Evolutionary conservation across 1,140 invertebrate species (phyloP), one percentile per base, ranked within the genome.

Genomic region (Delia radicum): DNA sequence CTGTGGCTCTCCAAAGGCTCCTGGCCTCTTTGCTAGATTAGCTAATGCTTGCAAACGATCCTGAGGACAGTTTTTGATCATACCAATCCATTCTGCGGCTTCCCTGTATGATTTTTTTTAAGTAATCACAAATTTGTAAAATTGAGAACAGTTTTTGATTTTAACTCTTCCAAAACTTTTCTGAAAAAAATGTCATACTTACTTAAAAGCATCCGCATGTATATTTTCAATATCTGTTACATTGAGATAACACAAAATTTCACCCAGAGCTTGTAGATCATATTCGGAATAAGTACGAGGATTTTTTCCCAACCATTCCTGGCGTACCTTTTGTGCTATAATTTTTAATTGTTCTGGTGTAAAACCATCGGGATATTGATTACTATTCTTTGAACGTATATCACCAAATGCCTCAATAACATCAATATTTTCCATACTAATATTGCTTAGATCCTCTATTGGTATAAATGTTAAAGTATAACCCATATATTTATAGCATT

Each of bases 201-300:
- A 78, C 77, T 33, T 78, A 29, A 76, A 76, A 21, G 77, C 77
- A 28, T 76, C 75, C 2, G 73, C 67, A 46, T 78, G 77, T 29
- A 78, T 73, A 12, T 18, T 24, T 12, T 61, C 75, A 28, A 78
- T 78, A 72, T 78, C 77, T 0, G 37, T 65, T 8, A 24, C 61
- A 67, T 78, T 76, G 13, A 78, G 29, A 33, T 76, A 37, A n/a
- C 77, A 78, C n/a, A 76, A 8, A 21, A 78, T 76, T 75, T 75
- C 73, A n/a, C 75, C 77, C 77, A 78, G 65, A 6, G 73, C 21
- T 28, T 27, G 62, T 13, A 78, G 31, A 75, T 78, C 77, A 62
- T 78, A 78, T 37, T 76, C 77, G 0, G 77, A 78, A 61, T 78
- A 78, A 6, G 75, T 78, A 24, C 46, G 7, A 10, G 77, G 77